These are phyloP conservation scores for Dipodomys spectabilis DNA, from an alignment of 2,113 vertebrate species.

Conservation along the genomic window DNA sequence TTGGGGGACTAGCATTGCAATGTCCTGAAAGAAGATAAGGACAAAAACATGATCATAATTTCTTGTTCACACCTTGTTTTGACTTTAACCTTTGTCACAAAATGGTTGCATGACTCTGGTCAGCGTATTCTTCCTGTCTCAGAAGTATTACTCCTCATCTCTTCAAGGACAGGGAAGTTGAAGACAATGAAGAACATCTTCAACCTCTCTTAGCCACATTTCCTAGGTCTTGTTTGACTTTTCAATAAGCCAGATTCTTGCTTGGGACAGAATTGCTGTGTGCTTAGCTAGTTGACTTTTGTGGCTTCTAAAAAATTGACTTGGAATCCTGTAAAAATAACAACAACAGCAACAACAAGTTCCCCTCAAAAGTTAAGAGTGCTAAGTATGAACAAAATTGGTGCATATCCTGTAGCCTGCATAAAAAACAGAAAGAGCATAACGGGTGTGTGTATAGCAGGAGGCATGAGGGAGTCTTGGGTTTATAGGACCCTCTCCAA, in stretches of 20 bases:
- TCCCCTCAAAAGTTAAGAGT: background rate
- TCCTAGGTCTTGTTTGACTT: background rate
- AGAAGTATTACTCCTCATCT: background rate
- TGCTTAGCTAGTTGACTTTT: background rate
- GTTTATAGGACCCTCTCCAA: accelerated
- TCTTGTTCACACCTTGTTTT: background rate
- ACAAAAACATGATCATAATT: background rate
- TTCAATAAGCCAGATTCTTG: background rate
- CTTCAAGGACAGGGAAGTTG: background rate
- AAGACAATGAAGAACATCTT: background rate
- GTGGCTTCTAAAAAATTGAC: background rate
- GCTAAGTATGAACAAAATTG: background rate
- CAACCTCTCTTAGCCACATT: background rate
- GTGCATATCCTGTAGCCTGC: background rate
- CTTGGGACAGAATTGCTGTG: background rate
- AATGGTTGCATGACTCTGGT: background rate
- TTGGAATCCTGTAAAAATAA: background rate
- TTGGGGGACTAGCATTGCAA: background rate
- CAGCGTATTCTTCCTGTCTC: background rate
- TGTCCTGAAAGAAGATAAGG: background rate
- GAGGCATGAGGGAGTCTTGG: accelerated
- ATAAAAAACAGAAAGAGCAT: background rate
- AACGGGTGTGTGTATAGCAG: accelerated
- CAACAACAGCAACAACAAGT: too few relatives aligned
- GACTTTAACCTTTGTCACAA: background rate